Evolutionary conservation across 30 jellyfish, hydroid and myxozoan species (phyloP), one percentile per base, ranked within the genome.

Genomic region (Turritopsis dohrnii): DNA sequence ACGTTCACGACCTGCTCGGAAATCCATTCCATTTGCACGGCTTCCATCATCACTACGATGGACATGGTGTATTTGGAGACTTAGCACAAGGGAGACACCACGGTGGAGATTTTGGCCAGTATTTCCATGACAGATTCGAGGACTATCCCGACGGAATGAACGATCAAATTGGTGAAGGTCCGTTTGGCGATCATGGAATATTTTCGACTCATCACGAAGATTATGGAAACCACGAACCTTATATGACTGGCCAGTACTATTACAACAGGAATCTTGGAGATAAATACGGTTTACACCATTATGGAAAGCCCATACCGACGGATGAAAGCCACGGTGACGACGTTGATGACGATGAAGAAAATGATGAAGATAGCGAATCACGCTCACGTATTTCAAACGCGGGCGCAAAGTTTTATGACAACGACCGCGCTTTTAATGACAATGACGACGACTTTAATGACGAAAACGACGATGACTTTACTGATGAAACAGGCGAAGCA

Each of bases 381-480:
- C 95, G 84, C 54, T 87, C 84, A 53, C 89, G 84, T 30, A 87
- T 87, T 18, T 75, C 22, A 82, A 87, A 72, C 95, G 60, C 60
- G 60, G 60, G 60, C 60, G 5, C 13, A 41, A 41, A 13, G 13
- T 41, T 13, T 41, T 5, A 13, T 41, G 60, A 41, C 5, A 41
- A 41, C 60, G 60, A 5, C 13, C 5, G 60, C 13, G 60, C 60
- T 41, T 41, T 41, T 25, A 89, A 81, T 29, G 95, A 88, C 29
- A 80, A 71, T 8, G 79, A 82, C 5, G 75, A 69, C 26, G 90
- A 88, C 54, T 83, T 72, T 28, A 88, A 76, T 27, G 89, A 53
- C 41, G 88, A 71, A 19, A 87, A 88, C 29, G 89, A 74, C 54
- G 82, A 4, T 13, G 83, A 30, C 60, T n/a, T 22, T 7, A 19